These are phyloP conservation scores for Balaenoptera acutorostrata DNA, from an alignment of 2,113 vertebrate species.

Conservation along the genomic window DNA sequence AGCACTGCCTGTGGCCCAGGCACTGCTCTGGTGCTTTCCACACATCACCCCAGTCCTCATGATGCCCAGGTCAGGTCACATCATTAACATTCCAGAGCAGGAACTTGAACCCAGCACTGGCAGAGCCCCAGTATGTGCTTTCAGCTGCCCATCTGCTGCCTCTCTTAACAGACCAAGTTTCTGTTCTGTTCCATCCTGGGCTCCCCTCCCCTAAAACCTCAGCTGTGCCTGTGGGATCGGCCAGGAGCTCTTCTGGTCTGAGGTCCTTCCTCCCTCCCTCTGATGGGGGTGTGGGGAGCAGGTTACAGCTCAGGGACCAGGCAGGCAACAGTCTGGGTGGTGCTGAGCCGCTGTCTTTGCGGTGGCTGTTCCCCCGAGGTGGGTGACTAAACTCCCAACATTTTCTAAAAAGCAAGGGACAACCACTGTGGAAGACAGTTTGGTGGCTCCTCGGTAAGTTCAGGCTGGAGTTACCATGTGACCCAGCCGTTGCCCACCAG, in stretches of 20 bases:
- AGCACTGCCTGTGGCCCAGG: not conserved
- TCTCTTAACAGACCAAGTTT: not conserved
- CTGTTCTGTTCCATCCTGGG: not conserved
- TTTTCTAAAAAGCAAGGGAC: not conserved
- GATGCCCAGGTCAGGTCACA: fast-evolving
- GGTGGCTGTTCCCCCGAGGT: no score
- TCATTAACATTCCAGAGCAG: not conserved
- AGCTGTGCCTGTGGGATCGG: not conserved
- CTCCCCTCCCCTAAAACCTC: fast-evolving
- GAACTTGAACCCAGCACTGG: not conserved
- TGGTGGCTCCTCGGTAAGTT: not conserved
- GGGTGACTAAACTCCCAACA: not conserved
- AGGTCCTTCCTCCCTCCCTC: not conserved
- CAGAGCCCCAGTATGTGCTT: not conserved
- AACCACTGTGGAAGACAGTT: not conserved
- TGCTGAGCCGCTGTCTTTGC: not conserved
- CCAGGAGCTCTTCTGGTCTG: not conserved
- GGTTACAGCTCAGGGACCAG: not conserved
- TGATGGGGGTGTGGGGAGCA: not conserved
- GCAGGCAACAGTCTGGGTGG: not conserved
- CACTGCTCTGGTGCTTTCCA: not conserved
- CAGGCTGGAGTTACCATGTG: fast-evolving
- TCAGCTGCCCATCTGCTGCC: not conserved
- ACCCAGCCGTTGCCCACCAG: not conserved
- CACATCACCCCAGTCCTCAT: fast-evolving